phyloP scores from a whole-genome alignment of 2,888 invertebrate species.

The Orthosia cruda region DNA sequence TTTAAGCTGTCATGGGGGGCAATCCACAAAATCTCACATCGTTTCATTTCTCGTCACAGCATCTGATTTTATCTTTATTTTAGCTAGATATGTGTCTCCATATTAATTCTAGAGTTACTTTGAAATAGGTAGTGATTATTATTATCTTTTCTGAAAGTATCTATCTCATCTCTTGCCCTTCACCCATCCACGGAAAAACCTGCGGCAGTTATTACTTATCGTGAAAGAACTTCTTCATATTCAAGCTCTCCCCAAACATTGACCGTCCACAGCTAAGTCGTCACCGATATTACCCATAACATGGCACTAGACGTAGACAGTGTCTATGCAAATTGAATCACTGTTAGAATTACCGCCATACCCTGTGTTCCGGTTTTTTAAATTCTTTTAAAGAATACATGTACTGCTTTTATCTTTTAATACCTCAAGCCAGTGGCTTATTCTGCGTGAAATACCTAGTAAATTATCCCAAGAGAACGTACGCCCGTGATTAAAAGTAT shows the following conservation, averaged over 20 bases:
- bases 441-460: too few relatives aligned
- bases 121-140: too few relatives aligned
- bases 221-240: not conserved
- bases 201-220: too few relatives aligned
- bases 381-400: not conserved
- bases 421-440: too few relatives aligned
- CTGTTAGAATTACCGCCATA: constrained; percentile 30
- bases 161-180: too few relatives aligned
- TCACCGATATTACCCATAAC: not conserved
- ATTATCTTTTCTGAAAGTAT: too few relatives aligned
- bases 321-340: not conserved
- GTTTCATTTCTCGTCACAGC: not conserved
- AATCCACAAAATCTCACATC: not conserved
- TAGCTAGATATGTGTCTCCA: too few relatives aligned
- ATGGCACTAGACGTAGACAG: not conserved
- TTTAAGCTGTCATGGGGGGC: not conserved
- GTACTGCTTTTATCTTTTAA: not conserved
- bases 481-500: too few relatives aligned
- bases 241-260: not conserved
- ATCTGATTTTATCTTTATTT: not conserved
- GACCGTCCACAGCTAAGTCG: not conserved
- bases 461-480: too few relatives aligned
- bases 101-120: too few relatives aligned
- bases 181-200: too few relatives aligned
- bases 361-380: not conserved